These are phyloP conservation scores for Platycheirus albimanus DNA, from an alignment of 2,888 invertebrate species.

Conservation along the genomic window DNA sequence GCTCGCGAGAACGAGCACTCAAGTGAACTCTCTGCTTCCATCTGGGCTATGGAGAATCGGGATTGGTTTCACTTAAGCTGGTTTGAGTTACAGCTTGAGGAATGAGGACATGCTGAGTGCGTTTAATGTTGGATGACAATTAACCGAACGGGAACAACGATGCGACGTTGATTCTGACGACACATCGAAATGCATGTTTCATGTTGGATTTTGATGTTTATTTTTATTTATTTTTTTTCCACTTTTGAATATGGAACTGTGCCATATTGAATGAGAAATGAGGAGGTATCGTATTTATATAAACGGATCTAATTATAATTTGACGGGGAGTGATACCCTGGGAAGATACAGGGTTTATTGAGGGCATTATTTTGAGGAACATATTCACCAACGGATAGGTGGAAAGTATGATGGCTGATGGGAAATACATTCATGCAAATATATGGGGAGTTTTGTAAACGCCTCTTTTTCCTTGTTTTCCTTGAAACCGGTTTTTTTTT, in stretches of 20 bases:
- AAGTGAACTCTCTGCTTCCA: conserved; percentile 27
- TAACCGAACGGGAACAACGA: conserved; percentile 18
- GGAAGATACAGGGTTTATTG: neutral
- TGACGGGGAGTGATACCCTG: neutral
- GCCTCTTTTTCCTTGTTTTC: no score
- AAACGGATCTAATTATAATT: conserved; percentile 31
- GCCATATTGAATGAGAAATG: conserved; percentile 26
- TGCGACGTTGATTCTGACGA: conserved; percentile 54
- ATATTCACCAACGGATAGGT: no score
- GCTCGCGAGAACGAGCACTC: conserved; percentile 33
- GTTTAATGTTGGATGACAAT: conserved; percentile 58
- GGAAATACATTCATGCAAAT: no score
- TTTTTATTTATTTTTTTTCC: conserved; percentile 22
- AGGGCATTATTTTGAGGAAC: neutral
- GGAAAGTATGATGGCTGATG: no score
- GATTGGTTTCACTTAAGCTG: conserved; percentile 56
- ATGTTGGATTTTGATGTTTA: conserved; percentile 34
- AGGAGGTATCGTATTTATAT: conserved; percentile 10
- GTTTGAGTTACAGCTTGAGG: conserved; percentile 43
- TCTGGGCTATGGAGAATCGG: conserved; percentile 16
- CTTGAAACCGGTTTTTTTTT: no score
- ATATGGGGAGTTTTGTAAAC: no score
- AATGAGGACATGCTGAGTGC: conserved; percentile 57
- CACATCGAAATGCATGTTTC: conserved; percentile 54
- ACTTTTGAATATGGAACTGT: conserved; percentile 19